Evolutionary conservation across 2,797 vertebrate genomes (phyloP), one percentile per base, ranked within the genome.

Genomic region (Typhlichthys eigenmanni): DNA sequence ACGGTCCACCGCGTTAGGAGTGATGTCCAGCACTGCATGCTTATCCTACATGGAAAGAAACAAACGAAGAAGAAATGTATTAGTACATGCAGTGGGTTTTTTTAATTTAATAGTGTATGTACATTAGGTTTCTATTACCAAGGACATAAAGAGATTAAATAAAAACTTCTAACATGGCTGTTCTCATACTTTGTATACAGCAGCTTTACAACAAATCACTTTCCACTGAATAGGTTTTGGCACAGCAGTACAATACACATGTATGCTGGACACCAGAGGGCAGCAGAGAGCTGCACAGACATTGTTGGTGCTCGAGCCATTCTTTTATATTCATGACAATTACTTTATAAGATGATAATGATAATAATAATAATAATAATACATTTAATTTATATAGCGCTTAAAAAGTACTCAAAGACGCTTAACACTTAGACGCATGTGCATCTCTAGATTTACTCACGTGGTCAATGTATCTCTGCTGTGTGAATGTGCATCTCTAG

Each of bases 1-100:
- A 47, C 96, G 94, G 85, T 99, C 97, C 81, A 98, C 97, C 19
- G 97, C 97, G 58, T 98, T 98, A n/a, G 97, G 97, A 46, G 97
- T 99, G 75, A 99, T 98, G 78, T 99, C 97, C 85, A 99, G 85
- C 69, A 99, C 93, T 29, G 97, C 97, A 45, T 99, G 97, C 71
- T 98, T 98, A 86, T 98, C 97, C 97, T 99, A 56, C 11, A 76
- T 1, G 60, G 9, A 64, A 17, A 80, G 24, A 34, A 77, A 6
- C 38, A 16, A 34, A 5, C 5, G 66, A 49, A 62, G 32, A 62
- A 0, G 38, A 34, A n/a, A 51, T 6, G 8, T 52, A 17, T 43
- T 43, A 43, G 7, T 43, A 43, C 38, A 43, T 9, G 5, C 9
- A 43, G 38, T 9, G 2, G 1, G 1, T 43, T 43, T 9, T 43